Percentiles rank a stretch among this genome's conserved stretches.
Evolutionary conservation across 2,888 invertebrate genomes (phyloP).

Genomic region (Athalia cordata): DNA sequence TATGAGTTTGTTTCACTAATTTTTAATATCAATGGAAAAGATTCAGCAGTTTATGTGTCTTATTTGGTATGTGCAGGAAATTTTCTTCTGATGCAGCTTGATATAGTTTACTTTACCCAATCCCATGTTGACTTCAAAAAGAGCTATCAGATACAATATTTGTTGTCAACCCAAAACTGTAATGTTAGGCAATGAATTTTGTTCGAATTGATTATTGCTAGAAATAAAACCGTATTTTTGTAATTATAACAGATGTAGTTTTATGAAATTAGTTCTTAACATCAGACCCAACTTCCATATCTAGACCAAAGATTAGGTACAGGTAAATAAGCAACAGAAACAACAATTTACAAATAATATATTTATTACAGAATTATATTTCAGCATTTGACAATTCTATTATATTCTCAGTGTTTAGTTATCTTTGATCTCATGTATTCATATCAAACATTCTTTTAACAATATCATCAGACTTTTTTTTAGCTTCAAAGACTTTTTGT

Average conservation of each 20-base stretch:
- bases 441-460: constrained; percentile 76
- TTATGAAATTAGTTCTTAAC: background rate
- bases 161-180: background rate
- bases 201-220: constrained; percentile 50
- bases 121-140: background rate
- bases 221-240: constrained; percentile 69
- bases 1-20: background rate
- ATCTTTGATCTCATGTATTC: background rate
- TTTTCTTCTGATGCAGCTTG: background rate
- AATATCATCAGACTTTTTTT: constrained; percentile 77
- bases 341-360: background rate
- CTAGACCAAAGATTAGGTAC: background rate
- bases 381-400: background rate
- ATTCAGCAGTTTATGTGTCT: background rate
- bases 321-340: constrained; percentile 8
- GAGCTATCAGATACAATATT: background rate
- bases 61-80: background rate
- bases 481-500: constrained; percentile 77
- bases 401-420: background rate
- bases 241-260: constrained; percentile 61
- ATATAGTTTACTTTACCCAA: background rate
- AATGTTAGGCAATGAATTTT: constrained; percentile 44
- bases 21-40: background rate
- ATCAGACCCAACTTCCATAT: background rate
- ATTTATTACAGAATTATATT: background rate